Conservation (phyloP, 2,888 invertebrate species). For the Seira musarum region DNA sequence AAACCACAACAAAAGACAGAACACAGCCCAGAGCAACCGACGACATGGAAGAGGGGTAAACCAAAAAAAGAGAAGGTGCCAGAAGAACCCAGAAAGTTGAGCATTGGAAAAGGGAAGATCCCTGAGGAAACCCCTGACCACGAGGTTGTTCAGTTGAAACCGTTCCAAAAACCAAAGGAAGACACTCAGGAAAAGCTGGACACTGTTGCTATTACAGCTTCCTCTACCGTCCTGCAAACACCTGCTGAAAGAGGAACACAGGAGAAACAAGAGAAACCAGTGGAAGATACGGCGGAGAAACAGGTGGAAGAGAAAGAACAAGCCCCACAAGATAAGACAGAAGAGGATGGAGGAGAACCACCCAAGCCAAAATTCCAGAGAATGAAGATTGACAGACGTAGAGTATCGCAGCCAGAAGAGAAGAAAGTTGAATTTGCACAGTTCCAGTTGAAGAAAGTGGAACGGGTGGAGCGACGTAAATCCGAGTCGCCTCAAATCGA, state of each 20-base stretch:
- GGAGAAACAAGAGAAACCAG: no score
- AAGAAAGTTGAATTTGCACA: constrained; percentile 6
- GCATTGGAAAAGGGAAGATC: constrained; percentile 47
- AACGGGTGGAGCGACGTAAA: constrained; percentile 4
- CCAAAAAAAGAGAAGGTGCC: constrained; percentile 40
- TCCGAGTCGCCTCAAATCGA: constrained; percentile 15
- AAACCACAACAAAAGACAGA: not conserved
- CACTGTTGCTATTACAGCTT: not conserved
- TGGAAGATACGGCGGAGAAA: not conserved
- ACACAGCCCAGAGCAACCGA: constrained; percentile 23
- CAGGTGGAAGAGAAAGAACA: not conserved
- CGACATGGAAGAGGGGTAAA: constrained; percentile 64
- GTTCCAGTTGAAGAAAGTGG: not conserved
- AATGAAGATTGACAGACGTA: not conserved
- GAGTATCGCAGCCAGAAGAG: constrained; percentile 11
- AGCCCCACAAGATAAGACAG: constrained; percentile 3
- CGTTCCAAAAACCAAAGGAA: constrained; percentile 60
- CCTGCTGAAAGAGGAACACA: not conserved
- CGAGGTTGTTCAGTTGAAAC: constrained; percentile 70
- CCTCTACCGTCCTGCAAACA: not conserved
- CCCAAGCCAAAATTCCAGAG: not conserved
- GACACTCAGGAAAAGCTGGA: not conserved
- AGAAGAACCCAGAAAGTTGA: constrained; percentile 20
- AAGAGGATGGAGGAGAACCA: not conserved
- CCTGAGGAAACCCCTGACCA: constrained; percentile 22